phyloP scores from a whole-genome alignment of 2,113 vertebrate genomes.

The Zeus faber region DNA sequence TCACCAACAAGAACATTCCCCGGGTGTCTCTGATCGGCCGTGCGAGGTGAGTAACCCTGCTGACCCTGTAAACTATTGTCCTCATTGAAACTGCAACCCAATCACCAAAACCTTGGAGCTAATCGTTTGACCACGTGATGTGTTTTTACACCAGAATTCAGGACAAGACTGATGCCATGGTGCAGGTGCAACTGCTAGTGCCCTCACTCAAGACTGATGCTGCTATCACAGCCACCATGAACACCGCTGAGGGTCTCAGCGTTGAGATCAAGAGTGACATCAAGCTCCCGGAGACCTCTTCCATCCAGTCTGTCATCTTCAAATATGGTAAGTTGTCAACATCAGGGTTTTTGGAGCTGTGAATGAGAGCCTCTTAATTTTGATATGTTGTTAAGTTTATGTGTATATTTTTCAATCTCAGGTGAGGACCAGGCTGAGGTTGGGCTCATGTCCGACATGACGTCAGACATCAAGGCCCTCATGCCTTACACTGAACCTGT shows the following conservation, averaged over 20 bases:
- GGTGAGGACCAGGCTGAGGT: conserved; percentile 81
- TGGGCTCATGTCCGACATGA: conserved; percentile 78
- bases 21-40: conserved; percentile 79
- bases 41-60: conserved; percentile 74
- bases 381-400: background rate
- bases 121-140: background rate
- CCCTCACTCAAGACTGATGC: conserved; percentile 78
- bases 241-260: conserved; percentile 54
- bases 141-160: conserved; percentile 66
- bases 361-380: background rate
- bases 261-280: conserved; percentile 80
- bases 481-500: conserved; percentile 56
- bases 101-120: no score
- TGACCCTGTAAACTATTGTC: no score
- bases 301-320: conserved; percentile 76
- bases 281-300: conserved; percentile 68
- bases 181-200: conserved; percentile 76
- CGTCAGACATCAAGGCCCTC: conserved; percentile 72
- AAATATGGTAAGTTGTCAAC: conserved; percentile 74
- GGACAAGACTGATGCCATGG: conserved; percentile 62
- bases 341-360: background rate
- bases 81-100: no score
- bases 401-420: conserved; percentile 54
- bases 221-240: conserved; percentile 69
- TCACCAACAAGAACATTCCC: conserved; percentile 82